Evolutionary conservation across 2,797 vertebrate species (phyloP).

Genomic region (Poecilia gillii): DNA sequence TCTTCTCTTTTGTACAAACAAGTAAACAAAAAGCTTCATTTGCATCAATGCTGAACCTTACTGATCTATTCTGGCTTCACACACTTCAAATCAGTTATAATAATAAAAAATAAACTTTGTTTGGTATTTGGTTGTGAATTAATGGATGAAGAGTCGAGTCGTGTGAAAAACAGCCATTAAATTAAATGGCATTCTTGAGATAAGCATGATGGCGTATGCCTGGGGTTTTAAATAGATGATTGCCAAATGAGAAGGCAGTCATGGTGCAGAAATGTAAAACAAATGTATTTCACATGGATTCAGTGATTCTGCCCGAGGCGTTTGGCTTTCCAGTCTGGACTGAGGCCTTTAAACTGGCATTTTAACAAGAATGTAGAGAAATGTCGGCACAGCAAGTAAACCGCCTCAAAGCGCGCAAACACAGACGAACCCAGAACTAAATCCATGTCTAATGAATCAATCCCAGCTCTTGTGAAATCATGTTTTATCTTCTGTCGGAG

Average conservation of each 20-base stretch:
- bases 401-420: slow-evolving; percentile 10
- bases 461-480: slow-evolving; percentile 24
- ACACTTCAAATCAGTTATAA: slow-evolving; percentile 29
- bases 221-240: slow-evolving; percentile 7
- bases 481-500: slow-evolving; percentile 13
- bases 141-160: neutral
- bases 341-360: slow-evolving; percentile 31
- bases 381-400: slow-evolving; percentile 39
- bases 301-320: slow-evolving; percentile 28
- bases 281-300: slow-evolving; percentile 45
- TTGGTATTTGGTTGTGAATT: slow-evolving; percentile 38
- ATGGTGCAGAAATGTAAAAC: slow-evolving; percentile 7
- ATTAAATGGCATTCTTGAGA: slow-evolving; percentile 10
- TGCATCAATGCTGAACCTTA: slow-evolving; percentile 26
- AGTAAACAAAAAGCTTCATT: slow-evolving; percentile 7
- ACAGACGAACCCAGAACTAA: slow-evolving; percentile 39
- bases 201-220: neutral
- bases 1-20: neutral
- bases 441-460: slow-evolving; percentile 33
- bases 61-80: slow-evolving; percentile 36
- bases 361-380: slow-evolving; percentile 20
- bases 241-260: slow-evolving; percentile 23
- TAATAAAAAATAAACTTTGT: slow-evolving; percentile 8
- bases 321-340: slow-evolving; percentile 37
- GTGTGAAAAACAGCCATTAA: slow-evolving; percentile 6